Percentiles rank a stretch among this genome's conserved stretches.
Evolutionary conservation across 2,888 invertebrate species (phyloP).

Genomic region (Cremastobaeus sp.): DNA sequence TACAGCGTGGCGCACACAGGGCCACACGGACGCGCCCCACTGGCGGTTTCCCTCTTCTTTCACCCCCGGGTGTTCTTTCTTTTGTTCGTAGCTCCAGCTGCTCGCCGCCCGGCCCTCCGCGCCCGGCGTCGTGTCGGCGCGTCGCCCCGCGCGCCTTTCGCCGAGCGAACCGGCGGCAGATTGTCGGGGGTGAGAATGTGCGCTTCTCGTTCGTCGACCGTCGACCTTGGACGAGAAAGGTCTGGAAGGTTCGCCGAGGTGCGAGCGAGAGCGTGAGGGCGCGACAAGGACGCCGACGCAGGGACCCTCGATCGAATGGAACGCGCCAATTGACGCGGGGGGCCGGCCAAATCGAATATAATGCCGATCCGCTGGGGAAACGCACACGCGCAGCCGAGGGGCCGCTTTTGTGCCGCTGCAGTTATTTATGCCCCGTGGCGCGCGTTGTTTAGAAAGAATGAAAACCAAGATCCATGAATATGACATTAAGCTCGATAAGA

Average conservation of each 20-base stretch:
- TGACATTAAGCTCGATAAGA: conserved; percentile 33
- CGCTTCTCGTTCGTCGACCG: conserved; percentile 68
- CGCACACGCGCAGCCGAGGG: background rate
- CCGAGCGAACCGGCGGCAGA: conserved; percentile 60
- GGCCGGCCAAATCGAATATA: conserved; percentile 19
- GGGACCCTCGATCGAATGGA: conserved; percentile 23
- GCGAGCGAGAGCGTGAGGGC: conserved; percentile 24
- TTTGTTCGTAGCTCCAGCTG: conserved; percentile 51
- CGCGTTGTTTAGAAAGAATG: conserved; percentile 1
- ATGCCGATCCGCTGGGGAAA: conserved; percentile 7
- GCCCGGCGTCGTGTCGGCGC: conserved; percentile 34
- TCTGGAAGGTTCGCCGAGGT: conserved; percentile 62
- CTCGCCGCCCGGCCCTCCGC: conserved; percentile 28
- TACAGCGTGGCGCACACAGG: background rate
- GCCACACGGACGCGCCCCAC: background rate
- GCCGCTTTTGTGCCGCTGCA: conserved; percentile 9
- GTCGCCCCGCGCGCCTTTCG: conserved; percentile 40
- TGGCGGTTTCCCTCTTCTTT: conserved; percentile 21
- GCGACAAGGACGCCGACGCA: conserved; percentile 15
- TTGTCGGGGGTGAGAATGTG: conserved; percentile 61
- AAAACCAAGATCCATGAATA: conserved; percentile 32
- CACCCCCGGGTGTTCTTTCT: conserved; percentile 47
- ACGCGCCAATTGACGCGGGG: conserved; percentile 24
- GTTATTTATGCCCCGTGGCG: conserved; percentile 16
- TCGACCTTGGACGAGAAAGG: conserved; percentile 71